Evolutionary conservation across 2,113 vertebrate genomes (phyloP).

Genomic region (Malurus elegans): DNA sequence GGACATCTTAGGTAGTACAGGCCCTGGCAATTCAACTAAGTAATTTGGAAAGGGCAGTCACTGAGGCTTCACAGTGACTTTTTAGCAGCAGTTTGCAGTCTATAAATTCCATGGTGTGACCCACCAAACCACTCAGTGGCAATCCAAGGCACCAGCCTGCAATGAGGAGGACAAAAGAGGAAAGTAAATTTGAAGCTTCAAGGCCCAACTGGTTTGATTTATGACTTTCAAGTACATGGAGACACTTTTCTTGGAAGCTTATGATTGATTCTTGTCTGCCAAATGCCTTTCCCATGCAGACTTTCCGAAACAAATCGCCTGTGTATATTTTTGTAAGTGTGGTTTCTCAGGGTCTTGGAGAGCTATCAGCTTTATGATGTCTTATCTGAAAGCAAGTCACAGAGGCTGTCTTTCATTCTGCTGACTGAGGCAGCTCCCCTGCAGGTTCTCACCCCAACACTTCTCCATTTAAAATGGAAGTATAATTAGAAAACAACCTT

Average conservation of each 20-base stretch:
- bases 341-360: conserved; percentile 56
- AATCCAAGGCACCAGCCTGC: conserved; percentile 16
- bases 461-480: not conserved
- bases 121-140: conserved; percentile 16
- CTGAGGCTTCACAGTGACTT: not conserved
- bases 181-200: conserved; percentile 44
- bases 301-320: not conserved
- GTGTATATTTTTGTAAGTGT: conserved; percentile 56
- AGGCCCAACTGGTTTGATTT: conserved; percentile 15
- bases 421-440: conserved; percentile 22
- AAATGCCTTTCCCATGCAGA: conserved; percentile 24
- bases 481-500: not conserved
- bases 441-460: conserved; percentile 9
- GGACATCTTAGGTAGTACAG: not conserved
- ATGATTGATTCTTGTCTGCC: conserved; percentile 15
- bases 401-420: conserved; percentile 34
- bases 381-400: conserved; percentile 45
- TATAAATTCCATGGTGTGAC: not conserved
- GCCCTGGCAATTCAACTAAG: not conserved
- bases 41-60: not conserved
- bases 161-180: conserved; percentile 36
- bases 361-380: conserved; percentile 50
- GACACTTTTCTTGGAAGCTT: conserved; percentile 34
- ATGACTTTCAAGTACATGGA: not conserved
- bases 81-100: not conserved